Percentiles rank a stretch among this genome's conserved stretches.
Evolutionary conservation across 2,113 vertebrate genomes (phyloP).

Genomic region (Acrocephalus arundinaceus): DNA sequence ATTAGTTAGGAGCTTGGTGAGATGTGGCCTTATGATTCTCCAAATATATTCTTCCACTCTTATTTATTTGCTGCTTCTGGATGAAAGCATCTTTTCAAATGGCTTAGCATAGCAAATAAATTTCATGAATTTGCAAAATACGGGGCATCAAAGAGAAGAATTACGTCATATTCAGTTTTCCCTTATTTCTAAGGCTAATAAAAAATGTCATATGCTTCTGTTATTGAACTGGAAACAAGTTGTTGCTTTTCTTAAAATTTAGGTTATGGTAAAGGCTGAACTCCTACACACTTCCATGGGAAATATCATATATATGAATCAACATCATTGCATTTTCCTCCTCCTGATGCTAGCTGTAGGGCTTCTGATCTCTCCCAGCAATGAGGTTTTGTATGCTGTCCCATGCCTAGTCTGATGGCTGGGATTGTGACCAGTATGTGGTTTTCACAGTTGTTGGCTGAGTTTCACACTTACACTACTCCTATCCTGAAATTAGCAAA

Average conservation of each 20-base stretch:
- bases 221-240: slow-evolving; percentile 3
- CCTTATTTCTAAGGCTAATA: neutral
- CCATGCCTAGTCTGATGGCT: neutral
- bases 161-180: neutral
- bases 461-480: neutral
- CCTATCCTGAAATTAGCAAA: neutral
- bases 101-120: neutral
- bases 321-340: neutral
- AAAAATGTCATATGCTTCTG: neutral
- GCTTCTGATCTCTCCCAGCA: neutral
- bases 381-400: neutral
- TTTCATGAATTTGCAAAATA: slow-evolving; percentile 1
- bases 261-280: slow-evolving; percentile 38
- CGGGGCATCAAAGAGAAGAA: neutral
- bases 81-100: neutral
- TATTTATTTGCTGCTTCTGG: neutral
- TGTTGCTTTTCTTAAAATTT: slow-evolving; percentile 42
- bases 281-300: slow-evolving; percentile 8
- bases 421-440: neutral
- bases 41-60: neutral
- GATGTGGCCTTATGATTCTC: neutral
- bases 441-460: neutral
- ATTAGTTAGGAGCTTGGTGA: neutral
- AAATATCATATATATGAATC: slow-evolving; percentile 17
- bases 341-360: neutral